Evolutionary conservation across 2,888 invertebrate species (phyloP), one percentile per base, ranked within the genome.

Genomic region (Brassicogethes aeneus): DNA sequence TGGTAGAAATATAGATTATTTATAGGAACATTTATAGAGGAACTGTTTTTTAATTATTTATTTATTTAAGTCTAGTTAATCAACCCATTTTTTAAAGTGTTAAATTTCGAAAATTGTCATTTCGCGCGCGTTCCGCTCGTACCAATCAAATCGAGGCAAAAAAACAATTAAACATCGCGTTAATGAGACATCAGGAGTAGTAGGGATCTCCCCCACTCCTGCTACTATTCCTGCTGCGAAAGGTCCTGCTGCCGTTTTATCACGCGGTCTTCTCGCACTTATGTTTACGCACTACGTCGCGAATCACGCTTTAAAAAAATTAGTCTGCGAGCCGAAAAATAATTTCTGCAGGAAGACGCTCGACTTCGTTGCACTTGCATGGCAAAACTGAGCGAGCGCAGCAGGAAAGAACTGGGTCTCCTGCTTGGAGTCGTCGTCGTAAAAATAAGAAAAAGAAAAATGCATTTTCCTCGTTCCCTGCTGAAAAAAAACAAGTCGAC

Each of bases 401-500:
- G 5, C 23, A 23, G 23, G 32, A 32, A 32, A 32, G 32, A 32
- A 32, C 8, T 32, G 12, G 32, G 32, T 32, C 32, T 32, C 23
- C 23, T 23, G 10, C 23, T n/a, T n/a, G n/a, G n/a, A n/a, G n/a
- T n/a, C n/a, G n/a, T n/a, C n/a, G n/a, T n/a, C n/a, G n/a, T 23
- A 23, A 12, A 12, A 32, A 32, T 32, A 32, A 32, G 32, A 32
- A 32, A 32, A 32, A 32, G 32, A 32, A 32, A 32, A 32, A 3
- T 32, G 32, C 32, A 32, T 13, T 32, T n/a, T 32, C 32, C 32
- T 32, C 32, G 32, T 8, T 5, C 3, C 32, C 14, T 12, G 54
- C 54, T 54, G 53, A 51, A 47, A 54, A 42, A 46, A 45, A 62
- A 61, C 61, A 62, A 61, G 63, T 60, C 59, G 32, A 10, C 5